Evolutionary conservation across 2,113 vertebrate genomes (phyloP), one percentile per base, ranked within the genome.

Genomic region (Gopherus flavomarginatus): DNA sequence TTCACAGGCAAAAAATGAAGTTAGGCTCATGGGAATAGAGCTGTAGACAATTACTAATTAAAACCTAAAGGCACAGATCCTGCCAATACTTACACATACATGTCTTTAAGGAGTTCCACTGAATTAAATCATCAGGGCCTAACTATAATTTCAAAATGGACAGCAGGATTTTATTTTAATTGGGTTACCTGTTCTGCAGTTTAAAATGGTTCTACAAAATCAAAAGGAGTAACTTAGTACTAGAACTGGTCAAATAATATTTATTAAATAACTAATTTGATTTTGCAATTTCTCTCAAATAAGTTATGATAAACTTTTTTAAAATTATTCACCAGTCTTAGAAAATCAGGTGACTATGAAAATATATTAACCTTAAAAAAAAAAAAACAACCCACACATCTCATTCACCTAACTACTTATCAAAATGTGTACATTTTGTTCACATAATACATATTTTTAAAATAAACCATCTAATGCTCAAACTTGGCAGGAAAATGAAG

Each of bases 141-240:
- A 69, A 21, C 8, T 69, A n/a, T 9, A 8, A 42, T 83, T 42
- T 75, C 86, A 91, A 42, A 72, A 22, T 38, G 62, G 65, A 92
- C 91, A 82, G 50, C 22, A 8, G 42, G 81, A 47, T 90, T 95
- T 7, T 50, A 27, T 31, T 95, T 91, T 84, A 86, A 31, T 93
- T 85, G 65, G 6, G 6, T 44, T 83, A 53, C 75, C 11, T 72
- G 54, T 83, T 88, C 57, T 57, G 57, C 38, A 53, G 42, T 81
- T 88, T 94, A 81, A 90, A 52, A 85, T 2, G 62, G 47, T 56
- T 93, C 88, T 22, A 93, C n/a, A 94, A 29, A 78, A 81, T 42
- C 62, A 82, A 77, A 3, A 90, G 17, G 27, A 57, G 24, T 27
- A 59, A 29, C 11, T 57, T 31, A 47, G 6, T 5, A 83, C 59